Evolutionary conservation across 2,888 invertebrate genomes (phyloP).

Genomic region (Euzophera pinguis): DNA sequence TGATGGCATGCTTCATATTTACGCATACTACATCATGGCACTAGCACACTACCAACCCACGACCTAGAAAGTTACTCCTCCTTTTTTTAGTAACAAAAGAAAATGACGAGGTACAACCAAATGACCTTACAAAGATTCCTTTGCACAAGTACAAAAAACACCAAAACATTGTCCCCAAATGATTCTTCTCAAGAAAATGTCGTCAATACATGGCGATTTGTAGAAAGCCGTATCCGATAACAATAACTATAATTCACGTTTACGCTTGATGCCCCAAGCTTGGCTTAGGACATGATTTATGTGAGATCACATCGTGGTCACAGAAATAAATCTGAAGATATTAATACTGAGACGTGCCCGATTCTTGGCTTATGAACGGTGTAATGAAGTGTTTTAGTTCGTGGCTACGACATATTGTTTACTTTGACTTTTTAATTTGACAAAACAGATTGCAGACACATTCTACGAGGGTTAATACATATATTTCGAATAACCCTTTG

Average conservation of each 20-base stretch:
- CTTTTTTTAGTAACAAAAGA: no score
- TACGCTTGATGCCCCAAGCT: constrained; percentile 41
- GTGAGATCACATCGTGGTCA: constrained; percentile 47
- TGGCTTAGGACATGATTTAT: constrained; percentile 47
- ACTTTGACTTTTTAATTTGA: background rate
- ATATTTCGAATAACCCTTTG: no score
- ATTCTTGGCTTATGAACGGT: constrained; percentile 1
- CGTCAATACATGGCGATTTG: constrained; percentile 18
- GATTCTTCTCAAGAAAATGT: constrained; percentile 17
- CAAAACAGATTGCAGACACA: no score
- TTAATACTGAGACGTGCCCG: constrained; percentile 33
- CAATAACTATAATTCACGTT: constrained; percentile 58
- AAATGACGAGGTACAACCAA: no score
- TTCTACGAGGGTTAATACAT: no score
- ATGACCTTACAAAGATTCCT: no score
- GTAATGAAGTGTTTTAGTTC: background rate
- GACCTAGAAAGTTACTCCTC: no score
- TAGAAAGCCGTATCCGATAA: constrained; percentile 44
- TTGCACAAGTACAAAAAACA: no score
- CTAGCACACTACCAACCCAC: no score
- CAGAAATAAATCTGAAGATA: constrained; percentile 54
- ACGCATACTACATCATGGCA: no score
- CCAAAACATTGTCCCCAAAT: background rate
- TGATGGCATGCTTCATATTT: no score
- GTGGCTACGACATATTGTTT: background rate